Evolutionary conservation across 1,140 invertebrate genomes (phyloP).

Genomic region (Pseudomyrmex concolor): DNA sequence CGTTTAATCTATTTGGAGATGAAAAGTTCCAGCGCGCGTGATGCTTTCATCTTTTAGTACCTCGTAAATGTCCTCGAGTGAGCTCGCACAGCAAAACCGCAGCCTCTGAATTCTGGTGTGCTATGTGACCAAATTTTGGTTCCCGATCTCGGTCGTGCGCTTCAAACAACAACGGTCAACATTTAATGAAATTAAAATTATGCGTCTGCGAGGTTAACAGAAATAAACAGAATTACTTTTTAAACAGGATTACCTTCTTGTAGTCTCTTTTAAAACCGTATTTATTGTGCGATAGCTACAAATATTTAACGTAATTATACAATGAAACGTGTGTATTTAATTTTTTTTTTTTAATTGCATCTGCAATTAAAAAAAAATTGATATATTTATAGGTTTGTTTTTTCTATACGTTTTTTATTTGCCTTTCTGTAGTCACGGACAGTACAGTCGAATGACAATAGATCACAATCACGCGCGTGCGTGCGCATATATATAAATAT

Average conservation of each 20-base stretch:
- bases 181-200: background rate
- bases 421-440: background rate
- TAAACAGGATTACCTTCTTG: background rate
- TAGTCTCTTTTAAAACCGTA: too few relatives aligned
- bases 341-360: background rate
- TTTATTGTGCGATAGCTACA: too few relatives aligned
- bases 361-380: too few relatives aligned
- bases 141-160: background rate
- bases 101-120: constrained; percentile 27
- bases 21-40: background rate
- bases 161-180: constrained; percentile 15
- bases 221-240: background rate
- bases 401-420: too few relatives aligned
- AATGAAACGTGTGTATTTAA: background rate
- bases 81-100: constrained; percentile 41
- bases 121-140: constrained; percentile 38
- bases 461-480: background rate
- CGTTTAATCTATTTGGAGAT: constrained; percentile 35
- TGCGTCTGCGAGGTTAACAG: background rate
- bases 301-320: too few relatives aligned
- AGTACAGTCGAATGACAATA: background rate
- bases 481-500: background rate
- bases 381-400: too few relatives aligned
- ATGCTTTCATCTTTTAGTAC: constrained; percentile 59
- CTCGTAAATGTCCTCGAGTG: constrained; percentile 61